Evolutionary conservation across 2,113 vertebrate genomes (phyloP), one percentile per base, ranked within the genome.

Genomic region (Dendrocopos noguchii): DNA sequence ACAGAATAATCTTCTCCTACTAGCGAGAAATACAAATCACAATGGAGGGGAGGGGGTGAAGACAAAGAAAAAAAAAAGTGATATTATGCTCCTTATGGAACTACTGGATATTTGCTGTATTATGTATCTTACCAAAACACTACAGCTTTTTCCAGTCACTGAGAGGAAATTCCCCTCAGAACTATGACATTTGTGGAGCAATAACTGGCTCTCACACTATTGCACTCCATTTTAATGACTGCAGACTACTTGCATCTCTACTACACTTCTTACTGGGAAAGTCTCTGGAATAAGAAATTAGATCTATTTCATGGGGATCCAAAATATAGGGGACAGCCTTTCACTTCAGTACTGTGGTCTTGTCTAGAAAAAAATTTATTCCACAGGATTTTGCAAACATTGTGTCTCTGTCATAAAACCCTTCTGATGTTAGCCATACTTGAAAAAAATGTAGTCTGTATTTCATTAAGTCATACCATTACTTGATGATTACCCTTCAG

Each of bases 21-120:
- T 81, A 75, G 61, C 66, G 28, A 88, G 59, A 93, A 94, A 90
- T 86, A 90, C 50, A 46, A 65, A 88, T 75, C 76, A 65, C 86
- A 87, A 83, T 25, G 15, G 21, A 81, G 56, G 4, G 73, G 81
- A 44, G 39, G 39, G 39, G 39, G 39, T 10, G 39, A 44, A 44
- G 15, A 44, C 13, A 44, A 44, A 44, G 15, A 11, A 44, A 44
- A 44, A 44, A 83, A 91, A 64, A 39, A 7, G 57, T 65, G 65
- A 24, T 36, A 88, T 74, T 85, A 74, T 87, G 27, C 33, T 85
- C 65, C 57, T 87, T 77, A 83, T 71, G 52, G 52, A 47, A 78
- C 57, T 71, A 77, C 76, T 59, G 61, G n/a, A 31, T 87, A 80
- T 88, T 94, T 83, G 70, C 53, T 67, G 71, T 74, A 78, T 85